Conservation (phyloP, 2,797 vertebrate species). For the Poeciliopsis paucimaculata region DNA sequence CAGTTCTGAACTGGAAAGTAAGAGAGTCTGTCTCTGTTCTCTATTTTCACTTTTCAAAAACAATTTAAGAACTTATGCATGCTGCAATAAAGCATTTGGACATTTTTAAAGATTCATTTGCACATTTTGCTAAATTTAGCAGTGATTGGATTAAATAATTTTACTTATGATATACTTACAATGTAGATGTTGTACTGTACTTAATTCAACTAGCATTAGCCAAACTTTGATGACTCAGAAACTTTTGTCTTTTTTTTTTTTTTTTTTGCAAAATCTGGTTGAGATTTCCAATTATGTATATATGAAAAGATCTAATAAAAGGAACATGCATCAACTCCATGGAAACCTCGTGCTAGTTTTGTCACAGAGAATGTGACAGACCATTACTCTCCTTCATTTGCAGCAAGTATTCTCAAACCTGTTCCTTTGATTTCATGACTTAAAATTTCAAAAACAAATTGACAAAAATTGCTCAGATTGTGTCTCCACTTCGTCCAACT, state of each 20-base stretch:
- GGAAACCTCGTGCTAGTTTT: constrained; percentile 51
- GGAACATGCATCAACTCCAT: constrained; percentile 39
- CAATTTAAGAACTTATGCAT: constrained; percentile 15
- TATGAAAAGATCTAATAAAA: constrained; percentile 7
- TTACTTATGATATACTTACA: background rate
- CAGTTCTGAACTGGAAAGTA: constrained; percentile 40
- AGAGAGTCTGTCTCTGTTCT: constrained; percentile 23
- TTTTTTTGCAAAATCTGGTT: constrained; percentile 11
- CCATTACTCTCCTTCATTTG: constrained; percentile 56
- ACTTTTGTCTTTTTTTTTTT: background rate
- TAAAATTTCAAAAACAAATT: constrained; percentile 53
- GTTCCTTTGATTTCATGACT: constrained; percentile 52
- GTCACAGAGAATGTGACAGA: constrained; percentile 54
- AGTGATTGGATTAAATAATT: background rate
- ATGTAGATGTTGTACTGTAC: constrained; percentile 13
- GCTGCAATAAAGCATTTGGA: constrained; percentile 20
- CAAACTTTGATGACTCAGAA: constrained; percentile 52
- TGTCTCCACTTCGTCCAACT: constrained; percentile 60
- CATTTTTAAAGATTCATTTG: constrained; percentile 17
- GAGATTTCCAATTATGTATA: constrained; percentile 10
- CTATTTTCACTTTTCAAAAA: constrained; percentile 10
- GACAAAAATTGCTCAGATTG: constrained; percentile 56
- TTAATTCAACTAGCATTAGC: constrained; percentile 31
- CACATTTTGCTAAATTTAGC: constrained; percentile 12
- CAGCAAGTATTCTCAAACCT: constrained; percentile 60